phyloP scores from a whole-genome alignment of 1,140 invertebrate genomes.

The Drosophila takahashii region DNA sequence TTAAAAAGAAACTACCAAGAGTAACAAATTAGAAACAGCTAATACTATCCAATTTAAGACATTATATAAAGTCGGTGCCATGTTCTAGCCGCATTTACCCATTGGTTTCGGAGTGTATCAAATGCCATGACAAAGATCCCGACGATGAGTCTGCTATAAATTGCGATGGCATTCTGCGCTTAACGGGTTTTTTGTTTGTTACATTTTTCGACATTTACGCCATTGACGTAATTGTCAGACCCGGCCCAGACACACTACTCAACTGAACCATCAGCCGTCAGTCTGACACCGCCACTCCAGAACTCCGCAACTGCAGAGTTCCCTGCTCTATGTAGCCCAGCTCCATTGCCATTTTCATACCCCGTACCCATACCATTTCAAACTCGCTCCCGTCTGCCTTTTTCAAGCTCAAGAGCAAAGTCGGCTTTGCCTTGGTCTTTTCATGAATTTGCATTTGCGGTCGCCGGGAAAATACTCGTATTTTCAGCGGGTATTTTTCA shows the following conservation, averaged over 20 bases:
- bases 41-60: background rate
- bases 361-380: conserved; percentile 11
- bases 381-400: conserved; percentile 37
- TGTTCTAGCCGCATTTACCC: conserved; percentile 13
- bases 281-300: conserved; percentile 29
- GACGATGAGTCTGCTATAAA: conserved; percentile 61
- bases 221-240: conserved; percentile 79
- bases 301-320: conserved; percentile 7
- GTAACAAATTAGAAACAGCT: background rate
- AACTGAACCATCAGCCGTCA: conserved; percentile 35
- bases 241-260: conserved; percentile 61
- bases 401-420: conserved; percentile 77
- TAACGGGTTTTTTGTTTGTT: conserved; percentile 77
- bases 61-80: background rate
- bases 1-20: background rate
- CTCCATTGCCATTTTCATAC: conserved; percentile 14
- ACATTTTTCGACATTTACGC: conserved; percentile 68
- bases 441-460: conserved; percentile 60
- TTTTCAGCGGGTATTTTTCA: conserved; percentile 60
- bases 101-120: conserved; percentile 23
- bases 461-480: conserved; percentile 32
- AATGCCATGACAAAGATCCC: conserved; percentile 42
- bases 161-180: conserved; percentile 61
- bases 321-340: background rate
- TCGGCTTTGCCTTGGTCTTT: conserved; percentile 62